These are phyloP conservation scores for Leptopilina drosophilae DNA, from an alignment of 2,888 invertebrate species.

Conservation along the genomic window DNA sequence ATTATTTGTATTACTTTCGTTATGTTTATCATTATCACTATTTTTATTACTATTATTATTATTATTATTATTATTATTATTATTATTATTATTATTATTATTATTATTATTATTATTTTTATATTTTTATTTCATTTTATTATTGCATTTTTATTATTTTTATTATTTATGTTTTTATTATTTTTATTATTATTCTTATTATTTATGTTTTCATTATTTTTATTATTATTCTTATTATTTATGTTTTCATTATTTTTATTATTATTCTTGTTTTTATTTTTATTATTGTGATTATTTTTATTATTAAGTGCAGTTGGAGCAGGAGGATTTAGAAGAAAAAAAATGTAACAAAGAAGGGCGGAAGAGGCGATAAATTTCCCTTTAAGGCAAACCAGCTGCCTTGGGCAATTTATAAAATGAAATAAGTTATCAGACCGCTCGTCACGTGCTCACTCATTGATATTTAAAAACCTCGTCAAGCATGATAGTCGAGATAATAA, in stretches of 20 bases:
- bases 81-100: background rate
- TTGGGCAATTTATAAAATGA: background rate
- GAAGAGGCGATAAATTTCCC: constrained; percentile 30
- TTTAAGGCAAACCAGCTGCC: constrained; percentile 16
- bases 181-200: too few relatives aligned
- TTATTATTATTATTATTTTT: background rate
- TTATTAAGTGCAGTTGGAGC: background rate
- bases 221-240: too few relatives aligned
- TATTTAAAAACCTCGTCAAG: background rate
- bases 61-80: background rate
- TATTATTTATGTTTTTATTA: too few relatives aligned
- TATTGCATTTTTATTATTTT: background rate
- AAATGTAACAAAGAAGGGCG: background rate
- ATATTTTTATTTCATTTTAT: background rate
- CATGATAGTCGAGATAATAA: constrained; percentile 1
- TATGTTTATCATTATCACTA: too few relatives aligned
- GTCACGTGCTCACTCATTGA: background rate
- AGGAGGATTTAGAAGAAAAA: background rate
- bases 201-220: too few relatives aligned
- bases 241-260: too few relatives aligned
- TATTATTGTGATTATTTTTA: background rate
- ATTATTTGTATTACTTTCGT: background rate
- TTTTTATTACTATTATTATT: background rate
- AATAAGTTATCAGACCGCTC: constrained; percentile 5
- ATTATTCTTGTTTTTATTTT: too few relatives aligned